Percentiles rank a stretch among this genome's conserved stretches.
These are phyloP conservation scores for Thunnus maccoyii DNA, from an alignment of 2,113 vertebrate genomes.

Conservation along the genomic window DNA sequence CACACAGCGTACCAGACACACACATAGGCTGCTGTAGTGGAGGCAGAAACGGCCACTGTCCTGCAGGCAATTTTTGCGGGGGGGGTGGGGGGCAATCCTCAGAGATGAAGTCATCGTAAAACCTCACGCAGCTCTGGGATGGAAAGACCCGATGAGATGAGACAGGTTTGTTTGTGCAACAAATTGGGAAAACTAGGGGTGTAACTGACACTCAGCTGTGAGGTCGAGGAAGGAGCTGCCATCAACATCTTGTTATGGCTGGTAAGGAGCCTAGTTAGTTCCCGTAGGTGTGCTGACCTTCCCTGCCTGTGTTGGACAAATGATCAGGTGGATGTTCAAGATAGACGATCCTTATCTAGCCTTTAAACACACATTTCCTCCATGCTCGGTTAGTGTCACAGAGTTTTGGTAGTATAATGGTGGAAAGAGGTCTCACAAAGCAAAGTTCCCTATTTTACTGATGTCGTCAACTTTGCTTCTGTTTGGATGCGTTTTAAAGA, in stretches of 20 bases:
- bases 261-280: slow-evolving; percentile 51
- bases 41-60: slow-evolving; percentile 50
- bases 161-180: slow-evolving; percentile 66
- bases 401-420: background rate
- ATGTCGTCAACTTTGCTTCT: background rate
- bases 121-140: slow-evolving; percentile 41
- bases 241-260: slow-evolving; percentile 55
- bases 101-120: slow-evolving; percentile 61
- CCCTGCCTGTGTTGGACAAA: slow-evolving; percentile 13
- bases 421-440: background rate
- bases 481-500: slow-evolving; percentile 1
- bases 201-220: slow-evolving; percentile 50
- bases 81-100: slow-evolving; percentile 61
- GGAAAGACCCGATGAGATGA: slow-evolving; percentile 53
- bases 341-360: slow-evolving; percentile 2
- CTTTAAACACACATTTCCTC: slow-evolving; percentile 37
- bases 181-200: slow-evolving; percentile 57
- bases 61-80: slow-evolving; percentile 61
- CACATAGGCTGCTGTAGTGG: slow-evolving; percentile 62
- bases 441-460: background rate
- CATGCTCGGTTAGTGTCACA: slow-evolving; percentile 36
- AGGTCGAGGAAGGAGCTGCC: slow-evolving; percentile 47
- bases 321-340: slow-evolving; percentile 41
- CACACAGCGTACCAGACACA: slow-evolving; percentile 48
- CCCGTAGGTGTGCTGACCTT: slow-evolving; percentile 53